Base-by-base conservation (phyloP, 2,113 vertebrate genomes). In the Solea senegalensis region DNA sequence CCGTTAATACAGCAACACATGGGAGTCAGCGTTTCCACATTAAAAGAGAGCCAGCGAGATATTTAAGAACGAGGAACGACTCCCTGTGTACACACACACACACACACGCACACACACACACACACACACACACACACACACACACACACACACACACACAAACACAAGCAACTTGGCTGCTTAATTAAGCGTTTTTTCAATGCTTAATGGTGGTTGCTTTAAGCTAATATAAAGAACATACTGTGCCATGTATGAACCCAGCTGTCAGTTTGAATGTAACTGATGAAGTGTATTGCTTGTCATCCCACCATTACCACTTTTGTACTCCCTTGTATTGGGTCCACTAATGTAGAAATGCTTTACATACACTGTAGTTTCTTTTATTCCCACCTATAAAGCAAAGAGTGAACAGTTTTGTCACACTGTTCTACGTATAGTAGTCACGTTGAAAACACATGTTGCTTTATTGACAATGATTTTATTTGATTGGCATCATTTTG, bases 201-300 rank as follows among this genome's bases (percentile, higher is more conserved):
- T 61, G 49, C 56, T n/a, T n/a, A n/a, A n/a, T n/a, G 27, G 72
- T 46, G 48, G 69, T 85, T 65, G 60, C 72, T 77, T 81, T 46
- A 75, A 83, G 78, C 78, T 70, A 44, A 51, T 57, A 61, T 76
- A 68, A 75, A 41, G 78, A 81, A 85, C 80, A 82, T 83, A 83
- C 69, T 82, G 78, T 74, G 57, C 69, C 15, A 49, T 76, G 67
- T 50, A 70, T 63, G 77, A 67, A 48, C 46, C 69, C 74, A 54
- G 58, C 82, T 83, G 82, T 88, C 84, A 69, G n/a, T 56, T 72
- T 66, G 13, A 21, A 76, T 88, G 76, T 71, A 68, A 45, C 28
- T 28, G 52, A 73, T 75, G 69, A 63, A 53, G 21, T 69, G 72
- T 34, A 40, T 21, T 26, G 55, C 76, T 56, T 14, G 11, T 75